Evolutionary conservation across 2,888 invertebrate genomes (phyloP), one percentile per base, ranked within the genome.

Genomic region (Alitta virens): DNA sequence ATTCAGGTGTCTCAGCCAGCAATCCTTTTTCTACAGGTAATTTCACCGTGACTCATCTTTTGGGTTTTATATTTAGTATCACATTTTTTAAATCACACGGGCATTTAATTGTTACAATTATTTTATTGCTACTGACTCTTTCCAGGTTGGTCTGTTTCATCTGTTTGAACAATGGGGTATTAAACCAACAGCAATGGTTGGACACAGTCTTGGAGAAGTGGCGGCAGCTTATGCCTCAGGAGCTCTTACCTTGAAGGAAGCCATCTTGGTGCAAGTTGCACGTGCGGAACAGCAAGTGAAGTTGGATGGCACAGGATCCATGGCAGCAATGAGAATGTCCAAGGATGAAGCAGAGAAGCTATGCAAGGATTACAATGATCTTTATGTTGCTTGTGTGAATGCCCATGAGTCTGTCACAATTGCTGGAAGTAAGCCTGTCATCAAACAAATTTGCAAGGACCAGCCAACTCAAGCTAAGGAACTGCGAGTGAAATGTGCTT

Each of bases 381-480:
- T 68, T 16, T 58, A 62, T 46, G 53, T 68, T 7, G 65, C 65
- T 25, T 65, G 68, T 51, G 23, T 56, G 40, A 68, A 68, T 49
- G 54, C 63, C 33, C 56, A 51, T 25, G 56, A 49, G 23, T 62
- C 53, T 51, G 33, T 66, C 1, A 65, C 65, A 16, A 27, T 68
- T 5, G 60, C 68, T 23, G 68, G 68, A 21, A 24, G 38, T 21
- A 38, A n/a, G 27, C 61, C 38, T 23, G 40, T 55, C 21, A 53
- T 67, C 51, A 25, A 63, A n/a, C 26, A 25, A 18, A 33, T 67
- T 0, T 51, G 46, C 5, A 55, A 50, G 16, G 54, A 52, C 2
- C 18, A 60, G 21, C 67, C 67, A 1, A 50, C 12, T n/a, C 33
- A 49, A 16, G 50, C 66, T 33, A 66, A 63, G 51, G 52, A 49